These are phyloP conservation scores for Luehdorfia chinensis DNA, from an alignment of 1,140 invertebrate species.

Conservation along the genomic window DNA sequence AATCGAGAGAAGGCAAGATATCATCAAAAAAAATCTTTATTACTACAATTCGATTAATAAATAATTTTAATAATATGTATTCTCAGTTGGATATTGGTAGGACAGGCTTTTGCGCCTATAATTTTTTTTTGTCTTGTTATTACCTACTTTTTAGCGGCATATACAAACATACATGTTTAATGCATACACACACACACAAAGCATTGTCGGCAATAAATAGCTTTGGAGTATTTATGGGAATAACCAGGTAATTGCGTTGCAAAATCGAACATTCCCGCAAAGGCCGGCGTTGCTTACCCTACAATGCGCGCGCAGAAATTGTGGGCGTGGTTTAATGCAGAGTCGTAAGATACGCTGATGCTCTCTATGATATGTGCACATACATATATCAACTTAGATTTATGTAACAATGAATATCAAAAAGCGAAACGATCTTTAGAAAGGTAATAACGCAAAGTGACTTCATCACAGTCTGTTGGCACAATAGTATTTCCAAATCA, in stretches of 20 bases:
- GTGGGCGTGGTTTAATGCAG: conserved; percentile 4
- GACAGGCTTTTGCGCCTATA: no score
- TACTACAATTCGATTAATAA: no score
- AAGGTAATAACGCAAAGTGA: background rate
- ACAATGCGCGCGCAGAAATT: conserved; percentile 11
- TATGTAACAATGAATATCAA: conserved; percentile 6
- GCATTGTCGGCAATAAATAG: no score
- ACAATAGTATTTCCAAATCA: background rate
- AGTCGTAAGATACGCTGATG: background rate
- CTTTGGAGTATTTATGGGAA: no score
- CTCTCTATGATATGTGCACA: background rate
- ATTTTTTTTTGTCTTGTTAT: no score
- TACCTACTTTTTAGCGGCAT: no score
- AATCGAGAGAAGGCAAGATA: no score
- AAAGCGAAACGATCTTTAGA: conserved; percentile 9
- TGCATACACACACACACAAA: no score
- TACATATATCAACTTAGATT: background rate
- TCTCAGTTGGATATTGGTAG: no score
- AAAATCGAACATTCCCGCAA: conserved; percentile 8
- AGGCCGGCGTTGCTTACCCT: background rate
- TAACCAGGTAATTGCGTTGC: conserved; percentile 1
- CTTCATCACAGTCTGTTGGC: background rate
- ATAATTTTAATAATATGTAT: no score
- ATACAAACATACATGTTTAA: no score
- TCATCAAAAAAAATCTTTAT: no score